These are phyloP conservation scores for Micromussa lordhowensis DNA, from an alignment of 92 coral and sea anemone species.

Conservation along the genomic window DNA sequence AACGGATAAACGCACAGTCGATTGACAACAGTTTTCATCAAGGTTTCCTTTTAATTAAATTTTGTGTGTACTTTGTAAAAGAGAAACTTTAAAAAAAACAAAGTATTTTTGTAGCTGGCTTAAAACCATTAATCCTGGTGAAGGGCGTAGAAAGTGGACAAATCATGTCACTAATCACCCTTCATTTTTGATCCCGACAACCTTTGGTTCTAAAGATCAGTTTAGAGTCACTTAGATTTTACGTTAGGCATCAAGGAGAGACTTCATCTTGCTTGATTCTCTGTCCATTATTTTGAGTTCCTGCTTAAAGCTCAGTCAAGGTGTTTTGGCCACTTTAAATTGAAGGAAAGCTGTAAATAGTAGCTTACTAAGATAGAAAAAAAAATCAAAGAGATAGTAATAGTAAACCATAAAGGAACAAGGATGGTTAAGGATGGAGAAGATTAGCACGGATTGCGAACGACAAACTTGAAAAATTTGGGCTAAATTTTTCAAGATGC, in stretches of 20 bases:
- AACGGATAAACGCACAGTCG: background rate
- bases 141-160: background rate
- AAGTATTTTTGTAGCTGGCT: background rate
- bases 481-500: no score
- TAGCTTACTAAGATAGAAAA: no score
- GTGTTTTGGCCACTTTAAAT: no score
- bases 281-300: no score
- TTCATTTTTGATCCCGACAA: background rate
- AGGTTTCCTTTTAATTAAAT: constrained; percentile 12
- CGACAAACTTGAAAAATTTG: no score
- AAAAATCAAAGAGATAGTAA: no score
- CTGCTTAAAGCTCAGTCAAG: no score
- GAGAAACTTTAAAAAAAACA: background rate
- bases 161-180: background rate
- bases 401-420: no score
- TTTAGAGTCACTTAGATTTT: background rate
- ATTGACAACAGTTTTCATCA: background rate
- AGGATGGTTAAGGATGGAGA: no score
- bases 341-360: no score
- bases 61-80: constrained; percentile 3
- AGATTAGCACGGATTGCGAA: no score
- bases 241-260: background rate
- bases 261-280: background rate
- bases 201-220: background rate
- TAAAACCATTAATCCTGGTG: background rate